Evolutionary conservation across 2,113 vertebrate genomes (phyloP), one percentile per base, ranked within the genome.

Genomic region (Azemiops feae): DNA sequence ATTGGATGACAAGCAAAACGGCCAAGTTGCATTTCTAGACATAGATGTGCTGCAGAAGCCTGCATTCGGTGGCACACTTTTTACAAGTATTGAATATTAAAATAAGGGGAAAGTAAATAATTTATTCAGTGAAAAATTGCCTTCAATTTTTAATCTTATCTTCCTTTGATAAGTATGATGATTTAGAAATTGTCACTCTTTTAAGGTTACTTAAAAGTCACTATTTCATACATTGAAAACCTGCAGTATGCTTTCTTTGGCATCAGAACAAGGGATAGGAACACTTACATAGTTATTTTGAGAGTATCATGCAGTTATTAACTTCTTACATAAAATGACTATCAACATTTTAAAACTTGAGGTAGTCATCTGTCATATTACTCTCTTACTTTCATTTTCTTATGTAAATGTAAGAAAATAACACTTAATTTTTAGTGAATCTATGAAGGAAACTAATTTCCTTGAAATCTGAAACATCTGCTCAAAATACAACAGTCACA

Each of bases 301-400:
- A 34, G 53, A 88, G 53, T 93, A 34, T n/a, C 85, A 53, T 54
- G 27, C 30, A 92, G 47, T 91, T 92, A 39, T 53, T 91, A 74
- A 10, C 5, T 9, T 93, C 34, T 92, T 87, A 25, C 50, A 74
- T 27, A 89, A 27, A 94, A 85, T 64, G 8, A 89, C 81, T 92
- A 85, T 57, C 2, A 92, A 91, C 94, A 92, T 12, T 6, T 45
- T 47, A 93, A 93, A 91, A 85, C 22, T 58, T 91, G 53, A 69
- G 9, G 47, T 87, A 89, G 90, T 69, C 12, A 57, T 27, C 50
- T 93, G 23, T 27, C 52, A 74, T 74, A 86, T 91, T 87, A 88
- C 93, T 91, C 91, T 95, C 74, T 91, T 43, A 88, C 45, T 94
- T 27, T 50, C n/a, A 55, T 89, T 92, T 92, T 92, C 50, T 87